phyloP scores from a whole-genome alignment of 2,888 invertebrate species.

The Trissolcus brochymenae region DNA sequence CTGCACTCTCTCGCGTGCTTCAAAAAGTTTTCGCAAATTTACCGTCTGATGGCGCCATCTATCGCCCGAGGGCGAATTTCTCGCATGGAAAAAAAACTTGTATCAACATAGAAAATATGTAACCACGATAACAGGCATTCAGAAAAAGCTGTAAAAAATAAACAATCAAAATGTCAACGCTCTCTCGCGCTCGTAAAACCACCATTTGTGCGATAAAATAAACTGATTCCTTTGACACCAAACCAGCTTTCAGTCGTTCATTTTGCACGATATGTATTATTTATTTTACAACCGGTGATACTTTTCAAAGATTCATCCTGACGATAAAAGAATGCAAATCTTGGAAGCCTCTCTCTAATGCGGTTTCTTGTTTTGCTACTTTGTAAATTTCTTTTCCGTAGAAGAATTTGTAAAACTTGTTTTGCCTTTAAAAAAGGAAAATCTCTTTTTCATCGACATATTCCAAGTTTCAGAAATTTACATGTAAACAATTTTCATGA shows the following conservation, averaged over 20 bases:
- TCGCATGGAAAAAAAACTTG: not conserved
- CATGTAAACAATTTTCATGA: no score
- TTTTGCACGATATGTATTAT: conserved; percentile 24
- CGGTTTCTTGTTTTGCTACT: not conserved
- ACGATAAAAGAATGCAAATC: conserved; percentile 37
- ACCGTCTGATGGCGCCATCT: no score
- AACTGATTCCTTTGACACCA: conserved; percentile 12
- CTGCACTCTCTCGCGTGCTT: no score
- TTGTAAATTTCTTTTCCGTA: conserved; percentile 8
- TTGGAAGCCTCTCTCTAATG: conserved; percentile 10
- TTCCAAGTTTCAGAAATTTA: not conserved
- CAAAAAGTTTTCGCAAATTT: no score
- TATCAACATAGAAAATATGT: not conserved
- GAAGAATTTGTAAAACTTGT: no score
- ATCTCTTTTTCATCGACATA: conserved; percentile 24
- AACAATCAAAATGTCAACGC: no score
- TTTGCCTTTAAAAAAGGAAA: not conserved
- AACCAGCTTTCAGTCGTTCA: conserved; percentile 9
- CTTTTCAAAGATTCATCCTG: conserved; percentile 39
- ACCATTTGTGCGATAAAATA: not conserved
- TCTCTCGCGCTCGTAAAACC: no score
- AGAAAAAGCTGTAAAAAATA: no score
- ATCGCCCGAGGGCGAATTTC: no score
- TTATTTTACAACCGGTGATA: conserved; percentile 28
- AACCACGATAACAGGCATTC: no score